Conservation (phyloP, 2,113 vertebrate genomes). For the Anarhynchus alexandrinus region DNA sequence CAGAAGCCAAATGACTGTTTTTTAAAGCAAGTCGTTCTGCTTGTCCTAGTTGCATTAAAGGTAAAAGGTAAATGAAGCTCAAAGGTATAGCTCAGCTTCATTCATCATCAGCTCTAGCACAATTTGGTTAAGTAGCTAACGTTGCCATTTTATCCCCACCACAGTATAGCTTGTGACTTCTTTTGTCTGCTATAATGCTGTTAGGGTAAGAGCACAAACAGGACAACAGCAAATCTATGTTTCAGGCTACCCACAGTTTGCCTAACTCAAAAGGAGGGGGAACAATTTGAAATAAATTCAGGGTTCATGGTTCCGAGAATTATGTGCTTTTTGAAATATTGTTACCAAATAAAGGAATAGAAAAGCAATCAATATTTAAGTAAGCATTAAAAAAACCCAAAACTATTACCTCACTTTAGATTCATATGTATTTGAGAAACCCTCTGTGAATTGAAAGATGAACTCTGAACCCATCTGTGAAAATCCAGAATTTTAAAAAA, state of each 20-base stretch:
- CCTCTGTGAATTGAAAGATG: not conserved
- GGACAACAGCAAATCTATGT: not conserved
- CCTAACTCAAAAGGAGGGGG: not conserved
- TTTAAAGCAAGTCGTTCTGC: not conserved
- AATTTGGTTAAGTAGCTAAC: not conserved
- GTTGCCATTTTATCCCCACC: not conserved
- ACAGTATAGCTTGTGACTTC: not conserved
- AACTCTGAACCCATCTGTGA: not conserved
- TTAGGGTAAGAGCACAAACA: not conserved
- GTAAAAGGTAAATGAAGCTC: not conserved
- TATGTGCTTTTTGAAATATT: not conserved
- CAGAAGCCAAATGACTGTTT: not conserved
- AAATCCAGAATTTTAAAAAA: not conserved
- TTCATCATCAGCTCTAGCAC: not conserved
- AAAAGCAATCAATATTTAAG: not conserved
- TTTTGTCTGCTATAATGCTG: not conserved
- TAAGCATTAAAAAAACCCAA: not conserved
- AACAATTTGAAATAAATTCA: not conserved
- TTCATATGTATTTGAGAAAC: not conserved
- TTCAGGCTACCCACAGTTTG: not conserved
- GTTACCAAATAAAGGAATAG: not conserved
- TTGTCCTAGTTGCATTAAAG: not conserved
- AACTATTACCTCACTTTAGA: not conserved
- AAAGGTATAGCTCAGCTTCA: not conserved
- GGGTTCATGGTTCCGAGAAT: not conserved